A percentile compares a stretch with the other conserved stretches of the same genome.
Conservation (phyloP, 2,888 invertebrate species). For the Protula sp. region DNA sequence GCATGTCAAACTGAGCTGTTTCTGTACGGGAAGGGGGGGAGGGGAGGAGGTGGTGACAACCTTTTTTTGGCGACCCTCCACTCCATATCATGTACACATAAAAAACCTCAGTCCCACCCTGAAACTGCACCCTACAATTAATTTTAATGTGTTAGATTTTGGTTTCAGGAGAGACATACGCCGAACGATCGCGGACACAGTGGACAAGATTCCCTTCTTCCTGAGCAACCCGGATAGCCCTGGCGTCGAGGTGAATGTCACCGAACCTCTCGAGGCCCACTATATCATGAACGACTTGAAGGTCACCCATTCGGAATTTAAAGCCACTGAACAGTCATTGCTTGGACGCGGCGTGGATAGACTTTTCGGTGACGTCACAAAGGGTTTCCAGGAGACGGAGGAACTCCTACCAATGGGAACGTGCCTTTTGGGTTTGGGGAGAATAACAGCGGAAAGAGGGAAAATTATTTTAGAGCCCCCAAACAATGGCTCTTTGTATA, state of each 20-base stretch:
- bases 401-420: conserved; percentile 78
- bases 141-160: too few relatives aligned
- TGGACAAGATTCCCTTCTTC: too few relatives aligned
- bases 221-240: neutral
- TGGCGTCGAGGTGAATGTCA: conserved; percentile 12
- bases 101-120: too few relatives aligned
- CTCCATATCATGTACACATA: too few relatives aligned
- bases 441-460: conserved; percentile 63
- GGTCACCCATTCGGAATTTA: conserved; percentile 76
- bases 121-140: too few relatives aligned
- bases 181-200: too few relatives aligned
- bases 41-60: too few relatives aligned
- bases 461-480: conserved; percentile 67
- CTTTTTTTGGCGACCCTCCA: too few relatives aligned
- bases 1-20: too few relatives aligned
- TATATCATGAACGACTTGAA: conserved; percentile 67
- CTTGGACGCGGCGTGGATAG: conserved; percentile 80
- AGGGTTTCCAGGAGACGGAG: conserved; percentile 81
- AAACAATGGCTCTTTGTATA: conserved; percentile 58
- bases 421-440: conserved; percentile 73
- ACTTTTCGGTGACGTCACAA: conserved; percentile 72
- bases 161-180: too few relatives aligned
- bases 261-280: conserved; percentile 65
- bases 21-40: too few relatives aligned
- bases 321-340: conserved; percentile 69